These are phyloP conservation scores for Melanostigma gelatinosum DNA, from an alignment of 2,113 vertebrate genomes.

Conservation along the genomic window DNA sequence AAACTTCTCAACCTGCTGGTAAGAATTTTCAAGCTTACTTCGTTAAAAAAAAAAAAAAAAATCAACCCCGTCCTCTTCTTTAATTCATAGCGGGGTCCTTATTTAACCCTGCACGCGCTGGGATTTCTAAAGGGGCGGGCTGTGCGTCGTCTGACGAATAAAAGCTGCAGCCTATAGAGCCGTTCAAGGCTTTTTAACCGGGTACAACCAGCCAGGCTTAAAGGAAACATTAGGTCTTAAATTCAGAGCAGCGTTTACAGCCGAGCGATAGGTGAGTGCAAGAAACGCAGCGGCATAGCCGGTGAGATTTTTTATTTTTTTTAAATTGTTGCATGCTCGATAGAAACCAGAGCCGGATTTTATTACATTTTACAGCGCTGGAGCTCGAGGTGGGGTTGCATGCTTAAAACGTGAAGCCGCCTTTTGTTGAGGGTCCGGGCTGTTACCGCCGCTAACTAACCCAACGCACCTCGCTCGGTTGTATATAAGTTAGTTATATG, in stretches of 20 bases:
- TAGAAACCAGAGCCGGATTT: not conserved
- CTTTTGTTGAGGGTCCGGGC: conserved; percentile 65
- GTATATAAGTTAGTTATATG: not conserved
- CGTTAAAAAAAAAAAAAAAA: not conserved
- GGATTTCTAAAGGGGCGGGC: conserved; percentile 81
- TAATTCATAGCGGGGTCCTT: conserved; percentile 21
- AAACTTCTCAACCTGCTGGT: conserved; percentile 68
- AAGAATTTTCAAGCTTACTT: conserved; percentile 1
- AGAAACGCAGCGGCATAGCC: not conserved
- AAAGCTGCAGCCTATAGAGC: conserved; percentile 75
- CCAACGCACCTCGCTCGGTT: conserved; percentile 6
- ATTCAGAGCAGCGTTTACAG: conserved; percentile 49
- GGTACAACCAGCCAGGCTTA: conserved; percentile 64
- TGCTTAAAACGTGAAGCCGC: conserved; percentile 50
- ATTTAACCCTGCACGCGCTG: conserved; percentile 49
- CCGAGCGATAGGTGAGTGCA: conserved; percentile 63
- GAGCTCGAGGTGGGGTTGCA: conserved; percentile 53
- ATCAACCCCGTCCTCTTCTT: not conserved
- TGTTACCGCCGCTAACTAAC: conserved; percentile 5
- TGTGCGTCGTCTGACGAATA: conserved; percentile 75
- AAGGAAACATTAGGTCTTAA: conserved; percentile 61
- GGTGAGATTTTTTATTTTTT: not conserved
- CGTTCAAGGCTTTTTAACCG: conserved; percentile 70
- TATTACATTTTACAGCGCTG: conserved; percentile 15
- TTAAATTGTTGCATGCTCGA: not conserved